Percentiles rank a stretch among this genome's conserved stretches.
These are phyloP conservation scores for Plebejus melissa DNA, from an alignment of 2,888 invertebrate genomes.

Conservation along the genomic window DNA sequence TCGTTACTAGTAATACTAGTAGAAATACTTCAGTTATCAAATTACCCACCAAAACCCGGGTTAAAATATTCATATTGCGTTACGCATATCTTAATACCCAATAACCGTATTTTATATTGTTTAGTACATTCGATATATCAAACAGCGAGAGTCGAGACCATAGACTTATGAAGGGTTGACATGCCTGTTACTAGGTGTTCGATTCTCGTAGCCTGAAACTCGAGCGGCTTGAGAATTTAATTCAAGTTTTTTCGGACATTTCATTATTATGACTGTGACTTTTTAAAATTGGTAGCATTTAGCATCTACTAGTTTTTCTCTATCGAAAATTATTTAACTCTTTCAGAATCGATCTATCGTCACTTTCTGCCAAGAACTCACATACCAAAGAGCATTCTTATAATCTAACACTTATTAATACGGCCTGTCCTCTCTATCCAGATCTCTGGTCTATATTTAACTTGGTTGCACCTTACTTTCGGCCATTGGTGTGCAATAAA, in stretches of 20 bases:
- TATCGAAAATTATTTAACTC: too few relatives aligned
- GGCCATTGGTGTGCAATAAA: constrained; percentile 1
- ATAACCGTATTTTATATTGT: constrained; percentile 24
- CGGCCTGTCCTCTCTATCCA: not conserved
- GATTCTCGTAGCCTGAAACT: too few relatives aligned
- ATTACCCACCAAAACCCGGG: constrained; percentile 13
- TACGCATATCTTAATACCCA: constrained; percentile 23
- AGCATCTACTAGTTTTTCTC: too few relatives aligned
- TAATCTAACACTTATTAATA: too few relatives aligned
- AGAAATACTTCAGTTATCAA: constrained; percentile 10
- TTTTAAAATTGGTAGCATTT: too few relatives aligned
- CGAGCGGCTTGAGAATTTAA: too few relatives aligned
- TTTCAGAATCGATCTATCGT: too few relatives aligned
- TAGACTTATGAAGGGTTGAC: not conserved
- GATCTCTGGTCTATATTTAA: not conserved
- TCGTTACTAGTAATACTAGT: constrained; percentile 1
- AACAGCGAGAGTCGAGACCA: constrained; percentile 15
- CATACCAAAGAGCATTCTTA: too few relatives aligned
- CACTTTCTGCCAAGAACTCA: too few relatives aligned
- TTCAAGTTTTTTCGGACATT: too few relatives aligned
- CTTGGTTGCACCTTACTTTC: not conserved
- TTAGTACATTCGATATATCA: constrained; percentile 24
- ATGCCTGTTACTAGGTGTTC: not conserved
- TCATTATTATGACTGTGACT: too few relatives aligned
- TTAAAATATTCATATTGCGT: constrained; percentile 25